Percentiles rank a stretch among this genome's conserved stretches.
These are phyloP conservation scores for Pipistrellus pipistrellus DNA, from an alignment of 2,797 vertebrate species.

Conservation along the genomic window DNA sequence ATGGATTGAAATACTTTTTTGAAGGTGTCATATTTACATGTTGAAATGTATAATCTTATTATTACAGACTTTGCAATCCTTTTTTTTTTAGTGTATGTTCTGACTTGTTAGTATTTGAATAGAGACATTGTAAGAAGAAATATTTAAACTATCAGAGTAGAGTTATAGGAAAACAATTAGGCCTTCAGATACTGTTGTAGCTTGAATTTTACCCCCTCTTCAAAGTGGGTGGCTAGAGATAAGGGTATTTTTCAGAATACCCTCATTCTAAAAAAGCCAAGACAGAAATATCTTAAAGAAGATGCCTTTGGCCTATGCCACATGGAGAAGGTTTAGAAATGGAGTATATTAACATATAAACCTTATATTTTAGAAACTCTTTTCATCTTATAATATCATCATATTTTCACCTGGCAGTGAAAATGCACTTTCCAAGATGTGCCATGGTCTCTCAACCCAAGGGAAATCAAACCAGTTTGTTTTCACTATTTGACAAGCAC, in stretches of 20 bases:
- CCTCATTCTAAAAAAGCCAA: neutral
- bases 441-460: neutral
- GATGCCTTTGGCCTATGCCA: neutral
- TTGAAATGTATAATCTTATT: conserved; percentile 81
- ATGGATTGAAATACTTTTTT: conserved; percentile 65
- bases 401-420: neutral
- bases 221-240: neutral
- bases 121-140: conserved; percentile 36
- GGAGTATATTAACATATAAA: neutral
- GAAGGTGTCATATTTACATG: conserved; percentile 61
- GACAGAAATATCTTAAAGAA: neutral
- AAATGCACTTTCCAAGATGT: neutral
- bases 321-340: neutral
- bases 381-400: neutral
- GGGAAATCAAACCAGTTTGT: neutral
- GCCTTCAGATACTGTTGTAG: neutral
- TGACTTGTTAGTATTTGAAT: conserved; percentile 73
- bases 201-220: neutral
- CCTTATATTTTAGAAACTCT: neutral
- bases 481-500: neutral
- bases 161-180: neutral
- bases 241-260: neutral
- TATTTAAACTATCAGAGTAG: conserved; percentile 51
- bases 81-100: conserved; percentile 56
- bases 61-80: conserved; percentile 68